Evolutionary conservation across 23 tunicate species (phyloP).

Genomic region (Diplosoma virens): DNA sequence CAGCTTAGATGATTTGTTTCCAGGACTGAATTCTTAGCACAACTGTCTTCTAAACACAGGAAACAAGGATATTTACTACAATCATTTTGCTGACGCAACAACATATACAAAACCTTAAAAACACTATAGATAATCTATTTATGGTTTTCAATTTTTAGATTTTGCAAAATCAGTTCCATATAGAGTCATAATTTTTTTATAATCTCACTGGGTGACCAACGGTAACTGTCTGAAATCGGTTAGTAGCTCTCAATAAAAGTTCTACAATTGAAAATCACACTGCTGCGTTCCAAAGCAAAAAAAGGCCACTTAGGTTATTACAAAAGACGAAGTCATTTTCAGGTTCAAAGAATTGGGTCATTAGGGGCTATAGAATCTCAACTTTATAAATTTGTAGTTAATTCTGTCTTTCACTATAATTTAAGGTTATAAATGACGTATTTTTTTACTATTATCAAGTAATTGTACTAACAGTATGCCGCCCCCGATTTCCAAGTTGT

Average conservation of each 20-base stretch:
- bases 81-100: not conserved
- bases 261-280: not conserved
- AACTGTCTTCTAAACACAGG: not conserved
- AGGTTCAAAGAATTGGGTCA: too few species aligned
- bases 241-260: not conserved
- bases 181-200: not conserved
- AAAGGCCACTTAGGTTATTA: not conserved
- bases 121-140: not conserved
- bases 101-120: not conserved
- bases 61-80: not conserved
- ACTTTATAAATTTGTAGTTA: too few species aligned
- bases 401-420: too few species aligned
- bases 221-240: not conserved
- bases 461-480: too few species aligned
- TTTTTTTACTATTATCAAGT: too few species aligned
- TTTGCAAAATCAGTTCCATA: not conserved
- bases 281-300: not conserved
- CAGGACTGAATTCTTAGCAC: not conserved
- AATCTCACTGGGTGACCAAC: not conserved
- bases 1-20: not conserved
- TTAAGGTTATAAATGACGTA: too few species aligned
- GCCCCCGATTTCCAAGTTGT: too few species aligned
- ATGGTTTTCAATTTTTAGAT: not conserved
- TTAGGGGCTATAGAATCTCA: too few species aligned
- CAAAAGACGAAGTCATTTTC: not conserved